Conservation (phyloP, 2,888 invertebrate species). For the Euclidia mi region DNA sequence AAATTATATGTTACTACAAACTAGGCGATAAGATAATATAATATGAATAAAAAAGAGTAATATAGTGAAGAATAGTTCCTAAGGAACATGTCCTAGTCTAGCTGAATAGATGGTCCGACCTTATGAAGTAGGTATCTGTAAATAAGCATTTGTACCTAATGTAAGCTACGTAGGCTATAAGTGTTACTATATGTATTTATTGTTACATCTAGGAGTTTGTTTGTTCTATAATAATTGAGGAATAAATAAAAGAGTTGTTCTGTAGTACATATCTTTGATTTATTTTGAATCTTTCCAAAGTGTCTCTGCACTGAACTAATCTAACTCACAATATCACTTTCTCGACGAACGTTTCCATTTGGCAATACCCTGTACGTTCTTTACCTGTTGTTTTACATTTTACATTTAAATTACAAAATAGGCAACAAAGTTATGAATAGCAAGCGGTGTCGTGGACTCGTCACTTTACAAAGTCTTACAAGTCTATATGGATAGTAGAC, state of each 20-base stretch:
- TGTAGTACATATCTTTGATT: slow-evolving; percentile 28
- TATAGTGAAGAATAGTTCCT: no score
- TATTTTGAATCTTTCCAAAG: slow-evolving; percentile 43
- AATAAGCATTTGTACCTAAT: no score
- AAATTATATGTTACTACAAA: no score
- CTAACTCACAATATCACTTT: slow-evolving; percentile 63
- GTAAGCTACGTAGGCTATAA: neutral
- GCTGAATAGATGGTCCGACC: no score
- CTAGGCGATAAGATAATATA: no score
- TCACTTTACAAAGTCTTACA: slow-evolving; percentile 1
- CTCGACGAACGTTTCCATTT: slow-evolving; percentile 44
- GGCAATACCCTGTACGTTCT: slow-evolving; percentile 62
- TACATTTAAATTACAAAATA: neutral
- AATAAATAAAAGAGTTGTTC: slow-evolving; percentile 24
- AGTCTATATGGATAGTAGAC: no score
- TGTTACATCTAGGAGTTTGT: neutral
- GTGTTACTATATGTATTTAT: no score
- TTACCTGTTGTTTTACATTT: slow-evolving; percentile 19
- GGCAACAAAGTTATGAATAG: neutral
- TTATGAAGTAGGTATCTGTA: no score
- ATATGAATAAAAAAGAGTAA: no score
- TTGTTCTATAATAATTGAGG: neutral
- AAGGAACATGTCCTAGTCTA: no score
- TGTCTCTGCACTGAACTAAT: slow-evolving; percentile 26
- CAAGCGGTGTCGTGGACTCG: neutral